A percentile compares a stretch with the other conserved stretches of the same genome.
phyloP scores from a whole-genome alignment of 2,888 invertebrate genomes.

The Eupithecia dodoneata region DNA sequence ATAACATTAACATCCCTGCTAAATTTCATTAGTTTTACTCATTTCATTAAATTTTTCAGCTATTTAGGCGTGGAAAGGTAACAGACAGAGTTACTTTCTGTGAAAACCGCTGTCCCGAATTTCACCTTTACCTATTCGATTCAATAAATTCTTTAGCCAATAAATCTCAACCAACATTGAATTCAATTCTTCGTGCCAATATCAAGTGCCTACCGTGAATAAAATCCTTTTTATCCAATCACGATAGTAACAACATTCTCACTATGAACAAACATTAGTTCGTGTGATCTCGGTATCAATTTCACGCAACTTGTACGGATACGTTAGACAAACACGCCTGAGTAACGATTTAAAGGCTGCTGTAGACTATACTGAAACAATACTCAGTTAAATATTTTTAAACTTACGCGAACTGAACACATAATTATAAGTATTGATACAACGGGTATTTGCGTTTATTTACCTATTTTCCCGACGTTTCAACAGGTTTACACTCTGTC shows the following conservation, averaged over 20 bases:
- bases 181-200: slow-evolving; percentile 32
- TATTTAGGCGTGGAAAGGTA: no score
- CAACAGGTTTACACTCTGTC: no score
- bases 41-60: no score
- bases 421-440: no score
- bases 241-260: slow-evolving; percentile 61
- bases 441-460: no score
- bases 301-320: slow-evolving; percentile 71
- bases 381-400: no score
- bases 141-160: slow-evolving; percentile 6
- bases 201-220: slow-evolving; percentile 21
- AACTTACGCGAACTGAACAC: no score
- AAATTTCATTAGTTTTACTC: no score
- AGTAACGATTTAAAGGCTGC: slow-evolving; percentile 23
- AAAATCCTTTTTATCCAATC: slow-evolving; percentile 44
- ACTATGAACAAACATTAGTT: slow-evolving; percentile 63
- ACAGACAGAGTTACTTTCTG: no score
- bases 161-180: slow-evolving; percentile 21
- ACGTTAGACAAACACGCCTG: slow-evolving; percentile 60
- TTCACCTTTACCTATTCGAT: slow-evolving; percentile 1
- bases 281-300: slow-evolving; percentile 71
- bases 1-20: no score
- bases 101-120: background rate
- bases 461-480: no score
- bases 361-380: background rate